Evolutionary conservation across 2,888 invertebrate genomes (phyloP), one percentile per base, ranked within the genome.

Genomic region (Noctua janthina): DNA sequence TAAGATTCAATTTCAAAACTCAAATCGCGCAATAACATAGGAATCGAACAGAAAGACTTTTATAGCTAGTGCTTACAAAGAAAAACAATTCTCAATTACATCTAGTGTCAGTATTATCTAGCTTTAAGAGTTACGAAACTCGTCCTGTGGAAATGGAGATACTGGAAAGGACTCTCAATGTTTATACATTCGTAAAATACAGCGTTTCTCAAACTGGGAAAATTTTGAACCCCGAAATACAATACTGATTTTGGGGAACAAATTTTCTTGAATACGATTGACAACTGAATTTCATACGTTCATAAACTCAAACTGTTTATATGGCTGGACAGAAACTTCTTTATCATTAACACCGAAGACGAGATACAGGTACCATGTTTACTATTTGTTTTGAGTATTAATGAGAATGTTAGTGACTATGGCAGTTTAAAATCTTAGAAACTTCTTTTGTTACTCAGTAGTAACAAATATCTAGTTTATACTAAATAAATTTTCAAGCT

Each of bases 31-130:
- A 66, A 74, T 76, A 68, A 62, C 64, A 67, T 15, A 29, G 51
- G 23, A 77, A 76, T 81, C 43, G 43, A 73, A 69, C 69, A 62
- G 62, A 74, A 74, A 78, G 81, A 69, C 72, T 76, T 78, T 71
- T 62, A 73, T 64, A 62, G 67, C 69, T 49, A 15, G 71, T 76
- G 68, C 39, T 83, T 79, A 68, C 70, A 81, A 83, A 86, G 81
- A 83, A 81, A 87, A 87, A 83, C 84, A 82, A 87, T 88, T 83
- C 75, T 15, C 73, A 88, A 89, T 88, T 84, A 89, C 83, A 81
- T 76, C 76, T 76, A 83, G 74, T 77, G 74, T 35, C 54, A 74
- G 76, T 79, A 80, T 78, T 89, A 87, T 87, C 83, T 82, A 82
- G 81, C 81, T 81, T 83, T 79, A 70, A 79, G 83, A 86, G 85